Evolutionary conservation across 2,888 invertebrate genomes (phyloP), one percentile per base, ranked within the genome.

Genomic region (Dysmachus trigonus): DNA sequence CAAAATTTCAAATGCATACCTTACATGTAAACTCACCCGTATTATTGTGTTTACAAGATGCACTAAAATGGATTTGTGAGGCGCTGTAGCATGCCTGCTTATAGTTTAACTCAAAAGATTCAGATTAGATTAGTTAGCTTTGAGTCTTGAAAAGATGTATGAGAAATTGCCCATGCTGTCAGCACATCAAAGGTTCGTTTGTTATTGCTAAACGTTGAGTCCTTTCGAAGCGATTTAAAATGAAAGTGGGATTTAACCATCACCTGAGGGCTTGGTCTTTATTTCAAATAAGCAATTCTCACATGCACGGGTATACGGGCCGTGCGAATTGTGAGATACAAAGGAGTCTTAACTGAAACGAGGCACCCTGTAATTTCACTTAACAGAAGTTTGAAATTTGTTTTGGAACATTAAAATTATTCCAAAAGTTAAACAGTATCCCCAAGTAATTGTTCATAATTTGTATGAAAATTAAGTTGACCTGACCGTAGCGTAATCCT

Each of bases 351-450:
- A 62, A 18, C 62, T 62, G 62, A 22, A 8, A 22, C 62, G 10
- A 22, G 27, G 3, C 22, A 10, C 22, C 7, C 18, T 15, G 4
- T 47, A 62, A 8, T 6, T 8, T 62, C 27, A 62, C 62, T 62
- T 62, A 62, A 6, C 22, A 27, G 10, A 62, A 62, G 62, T 62
- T 62, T 62, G 31, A 15, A 76, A 76, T 27, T 27, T 22, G 10
- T 53, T 31, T 79, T 7, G 47, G n/a, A 0, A 51, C 31, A 79
- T 79, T 31, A 79, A 79, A 79, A 79, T 79, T 79, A 51, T 79
- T 79, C 10, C 6, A 53, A 35, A 38, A 18, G 8, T 79, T 51
- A 2, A n/a, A 13, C 18, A 27, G 30, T 31, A 47, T 79, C 30
- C 51, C 15, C 0, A 10, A 30, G 53, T 81, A 41, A 81, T 27